Evolutionary conservation across 2,113 vertebrate genomes (phyloP).

Genomic region (Pyrgilauda ruficollis): DNA sequence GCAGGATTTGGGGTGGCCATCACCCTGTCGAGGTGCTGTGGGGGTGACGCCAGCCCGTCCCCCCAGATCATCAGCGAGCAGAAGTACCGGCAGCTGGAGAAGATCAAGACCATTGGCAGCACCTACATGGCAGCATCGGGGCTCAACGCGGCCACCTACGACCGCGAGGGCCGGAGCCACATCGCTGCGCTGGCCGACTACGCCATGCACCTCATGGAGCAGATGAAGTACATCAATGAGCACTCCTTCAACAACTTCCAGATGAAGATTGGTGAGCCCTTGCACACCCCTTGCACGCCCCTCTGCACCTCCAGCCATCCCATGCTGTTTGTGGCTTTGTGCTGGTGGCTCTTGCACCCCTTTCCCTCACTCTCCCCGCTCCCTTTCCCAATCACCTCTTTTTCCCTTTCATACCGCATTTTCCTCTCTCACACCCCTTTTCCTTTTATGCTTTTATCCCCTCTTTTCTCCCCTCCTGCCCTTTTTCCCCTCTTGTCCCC

Average conservation of each 20-base stretch:
- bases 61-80: constrained; percentile 31
- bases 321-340: accelerated
- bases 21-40: accelerated
- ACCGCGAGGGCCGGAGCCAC: constrained; percentile 59
- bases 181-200: constrained; percentile 25
- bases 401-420: not conserved
- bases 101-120: constrained; percentile 96
- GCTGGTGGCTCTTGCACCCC: not conserved
- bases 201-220: constrained; percentile 39
- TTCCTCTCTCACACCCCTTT: not conserved
- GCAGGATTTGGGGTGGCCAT: not conserved
- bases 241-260: constrained; percentile 53
- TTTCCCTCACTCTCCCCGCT: accelerated
- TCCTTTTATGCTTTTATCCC: too few relatives aligned
- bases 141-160: constrained; percentile 91
- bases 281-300: accelerated
- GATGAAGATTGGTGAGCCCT: constrained; percentile 15
- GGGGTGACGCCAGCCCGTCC: accelerated
- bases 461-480: not conserved
- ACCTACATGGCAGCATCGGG: constrained; percentile 96
- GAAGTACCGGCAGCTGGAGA: constrained; percentile 86
- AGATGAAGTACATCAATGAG: constrained; percentile 44
- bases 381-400: not conserved
- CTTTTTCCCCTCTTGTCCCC: too few relatives aligned
- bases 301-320: not conserved